Base-by-base conservation (phyloP, 2,888 invertebrate species). In the Heliconius hortense region DNA sequence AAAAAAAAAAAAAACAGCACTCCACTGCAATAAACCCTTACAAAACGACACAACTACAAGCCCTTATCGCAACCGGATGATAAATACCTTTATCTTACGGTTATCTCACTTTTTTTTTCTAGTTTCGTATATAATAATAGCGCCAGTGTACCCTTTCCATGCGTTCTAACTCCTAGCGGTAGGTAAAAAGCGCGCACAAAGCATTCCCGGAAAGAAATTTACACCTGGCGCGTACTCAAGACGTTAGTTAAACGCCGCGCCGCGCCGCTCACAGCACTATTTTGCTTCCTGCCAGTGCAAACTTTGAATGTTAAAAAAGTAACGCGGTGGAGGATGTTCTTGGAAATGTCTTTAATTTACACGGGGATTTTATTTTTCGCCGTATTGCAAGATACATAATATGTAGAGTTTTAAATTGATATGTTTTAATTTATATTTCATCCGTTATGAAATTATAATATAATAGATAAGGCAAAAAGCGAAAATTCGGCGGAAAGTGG, bases 171-270 rank as follows among this genome's bases (percentile, higher is more conserved):
- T 48, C 18, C 71, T 39, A 21, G 59, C 26, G 15, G 71, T 60
- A 60, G 60, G 71, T 71, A 71, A 60, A 71, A 60, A 62, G 71
- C 26, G 26, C 26, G 43, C 71, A 71, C 71, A 71, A 71, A 60
- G 71, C 71, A 39, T 71, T 71, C 71, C 60, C 43, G 35, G 71
- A 71, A 71, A 71, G 60, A 71, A 71, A 71, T 71, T 71, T 71
- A 71, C 71, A 71, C 71, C 71, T 71, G 71, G 71, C 39, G 11
- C 21, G 60, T 28, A 71, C 71, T 60, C 26, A 60, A 71, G 71
- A 60, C 60, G 71, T 60, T 71, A 71, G 59, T 60, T 71, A 60
- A 60, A 71, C 71, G 21, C 35, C 56, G 71, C 60, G 60, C 31
- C 48, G 53, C 35, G 15, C 66, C 53, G 60, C 59, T 71, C 2